Base-by-base conservation (phyloP, 1,140 invertebrate genomes). In the Phenacoccus solenopsis region DNA sequence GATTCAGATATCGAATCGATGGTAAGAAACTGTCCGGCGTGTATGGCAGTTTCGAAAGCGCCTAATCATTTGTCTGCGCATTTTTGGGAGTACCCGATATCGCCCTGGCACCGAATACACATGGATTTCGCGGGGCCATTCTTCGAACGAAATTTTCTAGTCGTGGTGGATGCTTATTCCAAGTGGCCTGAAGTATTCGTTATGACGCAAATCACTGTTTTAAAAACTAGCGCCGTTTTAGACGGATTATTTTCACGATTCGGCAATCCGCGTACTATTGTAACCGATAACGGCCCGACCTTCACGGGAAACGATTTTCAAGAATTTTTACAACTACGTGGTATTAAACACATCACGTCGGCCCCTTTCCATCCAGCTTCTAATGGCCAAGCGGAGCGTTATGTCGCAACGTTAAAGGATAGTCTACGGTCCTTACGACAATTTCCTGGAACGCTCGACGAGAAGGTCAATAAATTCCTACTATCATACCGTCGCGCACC, bases 101-200 rank as follows among this genome's bases (percentile, higher is more conserved):
- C 30, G 30, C 30, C 30, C 13, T 81, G 78, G 77, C 71, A 78
- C 61, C 72, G 80, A 56, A 49, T 81, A 20, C 79, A 81, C 72
- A 70, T 78, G 9, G 80, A 82, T 73, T 79, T 76, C 72, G 78
- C 77, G 20, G 79, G 78, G 0, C 78, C 77, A 32, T 76, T 77
- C 67, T 12, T 64, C 32, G 64, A 20, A 70, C 28, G 72, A 57
- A 22, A 21, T 9, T 78, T 77, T 38, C 73, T 81, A 16, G 73
- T 80, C 13, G 27, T 79, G 5, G 76, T 79, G 1, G 79, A 81
- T 73, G 74, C 78, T 9, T 76, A 73, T 68, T 73, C 73, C 22
- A 79, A 77, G 49, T 80, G 74, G 75, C 71, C 73, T 38, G 75
- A 76, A 57, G 68, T 73, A 38, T 35, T 68, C 21, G 24, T 30